Base-by-base conservation (phyloP, 2,113 vertebrate genomes). In the Aleadryas rufinucha region DNA sequence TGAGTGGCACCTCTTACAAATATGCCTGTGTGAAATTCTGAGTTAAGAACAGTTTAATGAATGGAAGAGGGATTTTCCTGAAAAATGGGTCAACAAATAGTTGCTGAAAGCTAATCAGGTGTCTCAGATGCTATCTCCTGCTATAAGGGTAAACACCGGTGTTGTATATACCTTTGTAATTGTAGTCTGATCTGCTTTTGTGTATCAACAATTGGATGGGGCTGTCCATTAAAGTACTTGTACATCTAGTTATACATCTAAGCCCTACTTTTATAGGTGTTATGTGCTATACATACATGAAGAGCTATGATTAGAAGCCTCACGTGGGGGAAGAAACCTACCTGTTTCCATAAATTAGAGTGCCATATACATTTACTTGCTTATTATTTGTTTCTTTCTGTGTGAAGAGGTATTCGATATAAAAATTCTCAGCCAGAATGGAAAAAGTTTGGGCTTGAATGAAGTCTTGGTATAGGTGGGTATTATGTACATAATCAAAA, bases 61-160 rank as follows among this genome's bases (percentile, higher is more conserved):
- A 37, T 16, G 39, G 71, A 68, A 92, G 60, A 83, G 60, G 49
- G 53, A 65, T 94, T 94, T 95, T 94, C 84, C 79, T 96, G 80
- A 87, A 84, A 97, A 94, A 86, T 95, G 65, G 94, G 95, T 92
- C 95, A 96, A 93, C 86, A 93, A 95, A 93, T 93, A 92, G 86
- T 87, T 87, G 60, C 91, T 95, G 95, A 95, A 97, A 97, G 93
- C 39, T 95, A 95, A 95, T 92, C 93, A 75, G 94, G 86, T 95
- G 94, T 92, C 96, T 97, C 94, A 96, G 95, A 95, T 97, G 94
- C 77, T 94, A 95, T 95, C 94, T 93, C 44, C 35, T 87, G 39
- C 76, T 90, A 93, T 89, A 84, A 84, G 84, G 93, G 91, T 95
- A 89, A 96, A 90, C 89, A 87, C 80, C 2, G 94, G 94, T 97